Evolutionary conservation across 1,140 invertebrate species (phyloP).

Genomic region (Oryctes rhinoceros): DNA sequence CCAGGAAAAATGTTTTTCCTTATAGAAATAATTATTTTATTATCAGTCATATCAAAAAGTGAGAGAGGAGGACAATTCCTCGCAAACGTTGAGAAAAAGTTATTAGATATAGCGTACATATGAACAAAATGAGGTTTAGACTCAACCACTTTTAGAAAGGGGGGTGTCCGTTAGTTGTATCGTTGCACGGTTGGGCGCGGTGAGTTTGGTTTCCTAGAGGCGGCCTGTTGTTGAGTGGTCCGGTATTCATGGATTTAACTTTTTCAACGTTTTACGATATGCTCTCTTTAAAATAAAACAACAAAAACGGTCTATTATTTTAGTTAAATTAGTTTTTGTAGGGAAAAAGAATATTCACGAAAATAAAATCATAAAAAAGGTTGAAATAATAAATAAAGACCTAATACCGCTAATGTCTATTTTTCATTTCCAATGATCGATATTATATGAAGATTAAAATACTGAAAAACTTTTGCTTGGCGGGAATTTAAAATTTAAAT

Average conservation of each 20-base stretch:
- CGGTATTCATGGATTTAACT: neutral
- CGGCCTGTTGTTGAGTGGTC: slow-evolving; percentile 7
- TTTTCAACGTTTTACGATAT: neutral
- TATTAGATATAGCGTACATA: slow-evolving; percentile 57
- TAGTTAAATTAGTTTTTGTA: no score
- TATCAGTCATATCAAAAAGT: slow-evolving; percentile 33
- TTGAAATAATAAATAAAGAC: no score
- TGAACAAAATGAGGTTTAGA: slow-evolving; percentile 61
- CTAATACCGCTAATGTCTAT: neutral
- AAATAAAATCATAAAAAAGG: no score
- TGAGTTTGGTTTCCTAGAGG: slow-evolving; percentile 41
- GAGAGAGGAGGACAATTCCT: slow-evolving; percentile 26
- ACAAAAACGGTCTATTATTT: neutral
- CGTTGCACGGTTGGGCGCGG: slow-evolving; percentile 39
- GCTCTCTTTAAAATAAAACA: neutral
- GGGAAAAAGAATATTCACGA: no score
- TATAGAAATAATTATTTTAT: slow-evolving; percentile 38
- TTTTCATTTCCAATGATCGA: neutral
- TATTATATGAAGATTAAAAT: neutral
- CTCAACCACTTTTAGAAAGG: slow-evolving; percentile 58
- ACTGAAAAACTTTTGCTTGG: slow-evolving; percentile 1
- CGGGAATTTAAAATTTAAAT: slow-evolving; percentile 45
- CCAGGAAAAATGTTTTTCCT: neutral
- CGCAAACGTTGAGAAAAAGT: slow-evolving; percentile 56
- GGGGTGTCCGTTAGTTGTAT: slow-evolving; percentile 52